Conservation (phyloP, 2,113 vertebrate species). For the Peromyscus polionotus region DNA sequence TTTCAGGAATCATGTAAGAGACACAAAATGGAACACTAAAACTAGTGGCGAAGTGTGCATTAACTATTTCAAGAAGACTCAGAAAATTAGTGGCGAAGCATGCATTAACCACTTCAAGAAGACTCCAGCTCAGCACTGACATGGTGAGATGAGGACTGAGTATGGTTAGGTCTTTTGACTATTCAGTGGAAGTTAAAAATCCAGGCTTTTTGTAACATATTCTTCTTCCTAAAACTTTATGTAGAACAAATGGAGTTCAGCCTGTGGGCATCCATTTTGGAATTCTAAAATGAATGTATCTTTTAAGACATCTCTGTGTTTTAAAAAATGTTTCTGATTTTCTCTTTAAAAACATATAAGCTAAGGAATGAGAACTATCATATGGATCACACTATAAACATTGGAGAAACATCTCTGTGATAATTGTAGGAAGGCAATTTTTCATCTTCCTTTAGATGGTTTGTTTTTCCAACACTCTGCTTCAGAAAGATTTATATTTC, state of each 20-base stretch:
- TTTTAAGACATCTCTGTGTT: background rate
- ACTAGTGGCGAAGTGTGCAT: no score
- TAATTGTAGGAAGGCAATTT: conserved; percentile 33
- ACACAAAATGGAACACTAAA: background rate
- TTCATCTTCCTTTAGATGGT: conserved; percentile 44
- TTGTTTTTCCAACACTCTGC: conserved; percentile 53
- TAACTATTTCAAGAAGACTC: no score
- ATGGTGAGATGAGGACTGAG: background rate
- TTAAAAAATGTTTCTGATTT: conserved; percentile 30
- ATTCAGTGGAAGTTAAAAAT: conserved; percentile 47
- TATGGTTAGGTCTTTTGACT: background rate
- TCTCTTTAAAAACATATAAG: conserved; percentile 44
- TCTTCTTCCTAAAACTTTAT: conserved; percentile 9
- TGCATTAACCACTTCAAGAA: no score
- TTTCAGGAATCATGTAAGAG: background rate
- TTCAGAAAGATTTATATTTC: conserved; percentile 71
- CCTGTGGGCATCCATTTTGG: background rate
- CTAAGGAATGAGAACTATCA: background rate
- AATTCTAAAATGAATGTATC: background rate
- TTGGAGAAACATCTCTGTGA: background rate
- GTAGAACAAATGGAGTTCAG: background rate
- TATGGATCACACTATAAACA: background rate
- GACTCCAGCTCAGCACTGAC: background rate
- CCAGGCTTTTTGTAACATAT: background rate
- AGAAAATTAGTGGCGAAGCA: no score